Base-by-base conservation (phyloP, 2,888 invertebrate species). In the Cylindroiulus punctatus region DNA sequence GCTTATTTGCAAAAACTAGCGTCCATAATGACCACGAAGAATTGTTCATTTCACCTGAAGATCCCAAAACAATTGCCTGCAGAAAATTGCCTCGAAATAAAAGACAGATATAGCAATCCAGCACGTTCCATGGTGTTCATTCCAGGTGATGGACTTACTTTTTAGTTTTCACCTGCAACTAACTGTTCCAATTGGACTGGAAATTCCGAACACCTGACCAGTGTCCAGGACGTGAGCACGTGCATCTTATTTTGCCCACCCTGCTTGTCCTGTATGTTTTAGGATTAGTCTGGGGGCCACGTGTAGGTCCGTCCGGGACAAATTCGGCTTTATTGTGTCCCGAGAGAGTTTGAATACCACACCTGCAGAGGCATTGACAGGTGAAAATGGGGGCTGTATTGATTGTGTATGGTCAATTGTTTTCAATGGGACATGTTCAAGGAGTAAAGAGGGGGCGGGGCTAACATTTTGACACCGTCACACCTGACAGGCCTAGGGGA, bases 361-460 rank as follows among this genome's bases (percentile, higher is more conserved):
- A 65, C 65, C 65, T 65, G 65, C 65, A 65, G 65, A 65, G 65
- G 65, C 65, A 65, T 65, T 65, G 65, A 65, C 65, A 65, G 65
- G 65, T 65, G 65, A 65, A 65, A 65, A 65, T 65, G 65, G 65
- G 65, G 65, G 26, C 12, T 65, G 65, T 65, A 26, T 65, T 26
- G 65, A 65, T 26, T 65, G 65, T 65, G 65, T 65, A 65, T 26
- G 26, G 26, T 12, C 65, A 26, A 65, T 65, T 65, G 65, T 65
- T 26, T 26, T 65, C 26, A 4, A 65, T 65, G 26, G 26, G 22
- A 65, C 65, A 65, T 65, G 65, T 65, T 65, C 26, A 26, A 65
- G 19, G 26, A 65, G 65, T 26, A 65, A 65, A 65, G 65, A 65
- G 65, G 65, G 65, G 65, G 65, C 65, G 57, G 65, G 22, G n/a